Conservation (phyloP, 2,113 vertebrate species). For the Odontesthes bonariensis region DNA sequence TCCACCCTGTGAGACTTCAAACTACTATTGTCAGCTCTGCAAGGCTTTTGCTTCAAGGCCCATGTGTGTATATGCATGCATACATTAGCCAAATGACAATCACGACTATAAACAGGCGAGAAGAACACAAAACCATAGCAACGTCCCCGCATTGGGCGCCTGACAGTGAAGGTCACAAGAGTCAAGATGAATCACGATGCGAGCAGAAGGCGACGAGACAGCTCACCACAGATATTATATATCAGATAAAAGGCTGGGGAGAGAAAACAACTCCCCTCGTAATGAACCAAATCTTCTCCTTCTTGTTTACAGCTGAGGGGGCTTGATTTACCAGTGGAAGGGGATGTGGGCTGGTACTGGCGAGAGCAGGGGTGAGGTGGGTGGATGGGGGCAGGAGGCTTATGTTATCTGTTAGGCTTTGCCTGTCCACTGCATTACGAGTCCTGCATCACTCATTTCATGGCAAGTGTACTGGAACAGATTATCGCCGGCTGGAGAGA, state of each 20-base stretch:
- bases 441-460: slow-evolving; percentile 77
- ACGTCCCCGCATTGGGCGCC: slow-evolving; percentile 31
- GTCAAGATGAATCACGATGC: slow-evolving; percentile 60
- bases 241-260: slow-evolving; percentile 48
- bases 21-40: slow-evolving; percentile 63
- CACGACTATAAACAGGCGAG: slow-evolving; percentile 52
- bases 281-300: slow-evolving; percentile 60
- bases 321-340: slow-evolving; percentile 56
- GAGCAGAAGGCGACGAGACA: slow-evolving; percentile 49
- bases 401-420: slow-evolving; percentile 80
- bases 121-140: slow-evolving; percentile 53
- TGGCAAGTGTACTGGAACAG: slow-evolving; percentile 79
- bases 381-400: slow-evolving; percentile 21
- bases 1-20: slow-evolving; percentile 60
- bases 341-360: slow-evolving; percentile 40
- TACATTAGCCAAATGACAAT: slow-evolving; percentile 77
- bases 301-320: slow-evolving; percentile 66
- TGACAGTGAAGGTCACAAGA: slow-evolving; percentile 66
- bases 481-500: slow-evolving; percentile 75
- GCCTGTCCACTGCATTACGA: slow-evolving; percentile 76
- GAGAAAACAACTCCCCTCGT: slow-evolving; percentile 49
- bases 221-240: slow-evolving; percentile 60
- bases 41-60: slow-evolving; percentile 55
- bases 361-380: background rate
- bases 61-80: slow-evolving; percentile 59